Percentiles rank a stretch among this genome's conserved stretches.
Evolutionary conservation across 2,113 vertebrate species (phyloP).

Genomic region (Cheilinus undulatus): DNA sequence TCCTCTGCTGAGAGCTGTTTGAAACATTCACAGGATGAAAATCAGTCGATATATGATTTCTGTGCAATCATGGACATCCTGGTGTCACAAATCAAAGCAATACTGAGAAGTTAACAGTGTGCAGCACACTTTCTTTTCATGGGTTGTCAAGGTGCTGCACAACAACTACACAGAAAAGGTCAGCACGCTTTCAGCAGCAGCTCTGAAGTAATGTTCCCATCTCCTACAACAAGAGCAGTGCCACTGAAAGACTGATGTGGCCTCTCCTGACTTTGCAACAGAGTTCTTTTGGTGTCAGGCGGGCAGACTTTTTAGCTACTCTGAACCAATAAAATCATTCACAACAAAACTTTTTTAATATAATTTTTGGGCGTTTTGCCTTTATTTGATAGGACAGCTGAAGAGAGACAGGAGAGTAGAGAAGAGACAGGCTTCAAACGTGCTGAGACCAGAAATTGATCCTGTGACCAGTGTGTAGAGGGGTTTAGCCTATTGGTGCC

Average conservation of each 20-base stretch:
- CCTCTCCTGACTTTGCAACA: neutral
- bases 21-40: too few relatives aligned
- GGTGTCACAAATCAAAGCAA: neutral
- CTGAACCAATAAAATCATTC: too few relatives aligned
- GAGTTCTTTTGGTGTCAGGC: neutral
- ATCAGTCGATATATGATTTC: neutral
- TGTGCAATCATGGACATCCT: neutral
- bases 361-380: too few relatives aligned
- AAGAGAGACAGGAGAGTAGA: too few relatives aligned
- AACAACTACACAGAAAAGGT: slow-evolving; percentile 27
- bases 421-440: too few relatives aligned
- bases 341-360: too few relatives aligned
- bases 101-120: slow-evolving; percentile 1
- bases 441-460: too few relatives aligned
- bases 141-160: slow-evolving; percentile 5
- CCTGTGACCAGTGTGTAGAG: too few relatives aligned
- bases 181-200: slow-evolving; percentile 20
- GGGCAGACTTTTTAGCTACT: neutral
- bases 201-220: neutral
- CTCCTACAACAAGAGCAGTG: neutral
- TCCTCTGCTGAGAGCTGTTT: neutral
- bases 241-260: neutral
- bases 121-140: slow-evolving; percentile 7
- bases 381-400: too few relatives aligned
- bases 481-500: too few relatives aligned